Base-by-base conservation (phyloP, 92 coral and sea anemone species). In the Isaurus tuberculatus region DNA sequence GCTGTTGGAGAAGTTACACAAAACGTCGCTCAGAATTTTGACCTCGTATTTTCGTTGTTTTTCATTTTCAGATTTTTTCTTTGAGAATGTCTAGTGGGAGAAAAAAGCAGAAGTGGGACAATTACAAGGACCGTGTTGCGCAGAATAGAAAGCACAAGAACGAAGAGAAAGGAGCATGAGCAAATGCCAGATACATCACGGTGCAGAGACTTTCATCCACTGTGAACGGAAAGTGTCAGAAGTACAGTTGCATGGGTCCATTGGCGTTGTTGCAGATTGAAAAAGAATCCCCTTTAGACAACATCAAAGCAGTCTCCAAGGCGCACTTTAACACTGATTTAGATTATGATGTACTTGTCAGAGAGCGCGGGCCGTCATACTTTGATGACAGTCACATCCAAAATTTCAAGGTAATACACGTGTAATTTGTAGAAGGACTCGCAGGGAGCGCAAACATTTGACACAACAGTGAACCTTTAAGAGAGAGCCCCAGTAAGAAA, bases 341-440 rank as follows among this genome's bases (percentile, higher is more conserved):
- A 55, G 92, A 89, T 19, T 86, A 88, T 36, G 86, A 90, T 70
- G 58, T 83, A 6, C 87, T 86, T 23, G 92, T 84, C 44, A 87
- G 88, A 13, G 90, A 86, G 70, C 70, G 90, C 32, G 81, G 88
- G 46, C 91, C 85, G 25, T 88, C 88, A n/a, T 88, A 25, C 73
- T 83, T 85, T 17, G 92, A 89, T 42, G 81, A 37, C 65, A 80
- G 72, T 44, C 43, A 65, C 57, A 44, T 73, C 11, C 5, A 55
- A 28, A 84, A 73, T 63, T 84, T 68, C 55, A 84, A 73, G 87
- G 19, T 28, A 5, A 8, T 84, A 40, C 81, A 84, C 63, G 71
- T 73, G 43, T 73, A 66, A 33, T 84, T 84, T 60, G 79, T 84
- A 14, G 64, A 57, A 57, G 82, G 82, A 25, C 31, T 66, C 7